phyloP scores from a whole-genome alignment of 2,888 invertebrate genomes.

The Celastrina argiolus region DNA sequence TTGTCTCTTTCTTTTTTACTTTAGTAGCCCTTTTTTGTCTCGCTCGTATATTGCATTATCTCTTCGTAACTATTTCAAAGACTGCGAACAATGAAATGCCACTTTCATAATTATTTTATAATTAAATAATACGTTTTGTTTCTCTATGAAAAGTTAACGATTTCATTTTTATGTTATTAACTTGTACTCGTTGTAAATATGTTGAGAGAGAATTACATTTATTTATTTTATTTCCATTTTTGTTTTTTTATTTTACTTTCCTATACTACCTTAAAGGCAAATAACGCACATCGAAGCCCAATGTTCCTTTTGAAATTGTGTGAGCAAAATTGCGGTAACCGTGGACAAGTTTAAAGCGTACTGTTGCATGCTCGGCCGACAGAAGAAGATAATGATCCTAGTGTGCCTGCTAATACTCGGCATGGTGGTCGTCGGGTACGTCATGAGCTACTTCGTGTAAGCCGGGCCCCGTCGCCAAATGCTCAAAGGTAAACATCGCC shows the following conservation, averaged over 20 bases:
- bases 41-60: neutral
- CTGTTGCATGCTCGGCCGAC: constrained; percentile 73
- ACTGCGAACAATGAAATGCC: constrained; percentile 13
- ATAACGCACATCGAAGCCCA: constrained; percentile 62
- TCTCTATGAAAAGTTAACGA: constrained; percentile 21
- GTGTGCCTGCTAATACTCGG: constrained; percentile 91
- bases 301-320: constrained; percentile 30
- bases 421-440: constrained; percentile 86
- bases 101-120: constrained; percentile 16
- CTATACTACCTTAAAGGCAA: constrained; percentile 49
- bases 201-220: constrained; percentile 70
- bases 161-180: constrained; percentile 18
- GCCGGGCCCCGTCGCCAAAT: constrained; percentile 48
- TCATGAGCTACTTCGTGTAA: constrained; percentile 80
- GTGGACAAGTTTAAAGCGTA: constrained; percentile 61
- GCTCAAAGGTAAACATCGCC: constrained; percentile 65
- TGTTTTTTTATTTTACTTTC: constrained; percentile 47
- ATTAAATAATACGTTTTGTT: constrained; percentile 4
- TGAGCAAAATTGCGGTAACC: constrained; percentile 39
- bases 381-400: constrained; percentile 95
- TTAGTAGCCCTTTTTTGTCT: neutral
- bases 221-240: constrained; percentile 69
- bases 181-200: constrained; percentile 70
- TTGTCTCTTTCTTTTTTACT: neutral
- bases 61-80: constrained; percentile 7